Evolutionary conservation across 2,888 invertebrate genomes (phyloP).

Genomic region (Erynnis tages): DNA sequence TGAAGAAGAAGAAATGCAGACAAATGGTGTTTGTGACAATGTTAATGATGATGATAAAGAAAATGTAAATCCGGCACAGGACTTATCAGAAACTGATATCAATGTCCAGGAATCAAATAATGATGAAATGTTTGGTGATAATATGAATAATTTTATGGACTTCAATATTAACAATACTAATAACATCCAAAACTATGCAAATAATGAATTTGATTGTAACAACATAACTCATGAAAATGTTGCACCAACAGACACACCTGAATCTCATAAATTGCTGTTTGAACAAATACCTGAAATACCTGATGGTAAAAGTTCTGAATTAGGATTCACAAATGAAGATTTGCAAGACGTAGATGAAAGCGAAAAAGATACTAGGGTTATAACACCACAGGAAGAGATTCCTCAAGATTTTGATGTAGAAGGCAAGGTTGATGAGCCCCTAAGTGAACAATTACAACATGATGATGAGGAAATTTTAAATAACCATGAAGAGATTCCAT

Average conservation of each 20-base stretch:
- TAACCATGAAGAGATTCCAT: conserved; percentile 9
- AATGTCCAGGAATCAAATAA: conserved; percentile 61
- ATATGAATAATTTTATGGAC: conserved; percentile 55
- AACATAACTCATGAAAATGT: conserved; percentile 55
- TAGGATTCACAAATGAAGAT: conserved; percentile 70
- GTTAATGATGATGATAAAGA: conserved; percentile 55
- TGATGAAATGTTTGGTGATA: conserved; percentile 59
- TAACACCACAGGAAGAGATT: conserved; percentile 61
- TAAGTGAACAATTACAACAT: conserved; percentile 40
- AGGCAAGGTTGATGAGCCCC: conserved; percentile 55
- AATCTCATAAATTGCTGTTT: conserved; percentile 74
- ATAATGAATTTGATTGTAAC: conserved; percentile 58
- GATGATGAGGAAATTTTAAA: conserved; percentile 31
- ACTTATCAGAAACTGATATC: conserved; percentile 46
- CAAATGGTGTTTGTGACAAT: conserved; percentile 53
- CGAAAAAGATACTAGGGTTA: conserved; percentile 53
- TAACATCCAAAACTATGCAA: conserved; percentile 54
- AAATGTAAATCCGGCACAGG: conserved; percentile 57
- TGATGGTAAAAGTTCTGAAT: conserved; percentile 73
- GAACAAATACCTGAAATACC: conserved; percentile 78
- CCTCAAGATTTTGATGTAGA: conserved; percentile 66
- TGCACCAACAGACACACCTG: conserved; percentile 70
- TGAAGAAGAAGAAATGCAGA: conserved; percentile 68
- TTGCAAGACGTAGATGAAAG: conserved; percentile 61
- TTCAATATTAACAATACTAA: conserved; percentile 50